These are phyloP conservation scores for Acanthornis magna DNA, from an alignment of 2,797 vertebrate species.

Conservation along the genomic window DNA sequence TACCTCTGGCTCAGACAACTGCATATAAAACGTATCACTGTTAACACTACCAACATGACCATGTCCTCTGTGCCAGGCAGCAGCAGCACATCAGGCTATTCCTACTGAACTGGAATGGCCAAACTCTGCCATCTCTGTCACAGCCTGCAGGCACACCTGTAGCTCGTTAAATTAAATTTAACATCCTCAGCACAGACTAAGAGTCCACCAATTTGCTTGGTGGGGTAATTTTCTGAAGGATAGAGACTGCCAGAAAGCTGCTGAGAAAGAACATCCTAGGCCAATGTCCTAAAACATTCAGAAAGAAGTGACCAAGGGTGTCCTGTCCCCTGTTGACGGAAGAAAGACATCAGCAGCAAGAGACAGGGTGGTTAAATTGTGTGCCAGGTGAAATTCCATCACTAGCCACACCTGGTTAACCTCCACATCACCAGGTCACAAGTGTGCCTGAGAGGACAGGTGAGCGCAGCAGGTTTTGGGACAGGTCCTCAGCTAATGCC, in stretches of 20 bases:
- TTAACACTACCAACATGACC: background rate
- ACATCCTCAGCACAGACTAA: background rate
- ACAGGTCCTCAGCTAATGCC: background rate
- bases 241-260: background rate
- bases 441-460: background rate
- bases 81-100: background rate
- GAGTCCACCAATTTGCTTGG: background rate
- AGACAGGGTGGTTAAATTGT: background rate
- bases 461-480: background rate
- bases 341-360: background rate
- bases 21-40: background rate
- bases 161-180: background rate
- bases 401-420: background rate
- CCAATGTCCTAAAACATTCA: background rate
- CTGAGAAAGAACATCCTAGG: background rate
- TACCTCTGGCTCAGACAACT: background rate
- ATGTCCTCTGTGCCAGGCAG: background rate
- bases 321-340: background rate
- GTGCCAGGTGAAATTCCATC: background rate
- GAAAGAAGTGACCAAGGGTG: background rate
- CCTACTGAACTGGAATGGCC: background rate
- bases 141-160: background rate
- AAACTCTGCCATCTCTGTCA: background rate
- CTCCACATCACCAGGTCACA: background rate
- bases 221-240: background rate